These are phyloP conservation scores for Catharus minimus DNA, from an alignment of 2,113 vertebrate species.

Conservation along the genomic window DNA sequence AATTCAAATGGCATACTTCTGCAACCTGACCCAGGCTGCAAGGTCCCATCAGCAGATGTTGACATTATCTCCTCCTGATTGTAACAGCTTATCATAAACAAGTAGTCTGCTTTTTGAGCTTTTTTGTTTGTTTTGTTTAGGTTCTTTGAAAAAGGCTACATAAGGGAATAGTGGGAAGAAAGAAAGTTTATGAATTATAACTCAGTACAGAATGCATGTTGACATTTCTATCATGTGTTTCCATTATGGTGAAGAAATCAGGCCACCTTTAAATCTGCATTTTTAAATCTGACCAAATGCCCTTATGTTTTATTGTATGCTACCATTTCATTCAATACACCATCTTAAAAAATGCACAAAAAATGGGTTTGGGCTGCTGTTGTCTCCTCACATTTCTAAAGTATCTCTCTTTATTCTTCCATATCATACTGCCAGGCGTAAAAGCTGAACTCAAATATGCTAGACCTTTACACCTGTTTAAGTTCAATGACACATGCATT, in stretches of 20 bases:
- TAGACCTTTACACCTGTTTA: background rate
- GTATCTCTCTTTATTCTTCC: background rate
- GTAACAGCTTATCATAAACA: constrained; percentile 35
- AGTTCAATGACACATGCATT: background rate
- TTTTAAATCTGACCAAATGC: background rate
- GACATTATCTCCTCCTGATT: constrained; percentile 43
- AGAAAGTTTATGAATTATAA: background rate
- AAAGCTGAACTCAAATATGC: background rate
- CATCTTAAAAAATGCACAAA: background rate
- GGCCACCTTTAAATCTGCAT: background rate
- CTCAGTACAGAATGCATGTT: background rate
- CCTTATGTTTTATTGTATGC: background rate
- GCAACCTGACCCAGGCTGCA: constrained; percentile 36
- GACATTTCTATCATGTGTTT: background rate
- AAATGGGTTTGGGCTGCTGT: background rate
- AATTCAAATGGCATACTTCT: constrained; percentile 58
- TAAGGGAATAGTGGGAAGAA: background rate
- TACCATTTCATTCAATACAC: background rate
- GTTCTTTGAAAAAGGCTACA: background rate
- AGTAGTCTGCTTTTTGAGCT: constrained; percentile 11
- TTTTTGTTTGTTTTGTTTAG: constrained; percentile 2
- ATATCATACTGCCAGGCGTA: background rate
- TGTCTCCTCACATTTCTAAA: background rate
- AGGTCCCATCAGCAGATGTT: constrained; percentile 46
- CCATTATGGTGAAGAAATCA: background rate